Base-by-base conservation (phyloP, 37 sponge, comb jelly and placozoan species). In the Lycopodina hypogea region DNA sequence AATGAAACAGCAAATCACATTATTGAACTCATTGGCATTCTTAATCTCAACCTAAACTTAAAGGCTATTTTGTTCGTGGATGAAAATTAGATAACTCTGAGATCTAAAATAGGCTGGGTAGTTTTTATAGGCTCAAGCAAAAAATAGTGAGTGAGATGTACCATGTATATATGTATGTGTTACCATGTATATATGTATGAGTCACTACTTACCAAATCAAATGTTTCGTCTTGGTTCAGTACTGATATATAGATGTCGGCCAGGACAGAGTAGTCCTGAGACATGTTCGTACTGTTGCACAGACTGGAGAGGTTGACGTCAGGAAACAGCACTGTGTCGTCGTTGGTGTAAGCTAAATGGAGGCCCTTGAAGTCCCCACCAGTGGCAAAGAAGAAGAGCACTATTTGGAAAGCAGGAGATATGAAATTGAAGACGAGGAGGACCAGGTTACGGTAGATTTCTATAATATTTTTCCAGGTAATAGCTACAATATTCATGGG, bases 401-500 rank as follows among this genome's bases (percentile, higher is more conserved):
- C 59, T 38, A 86, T 76, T 68, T 89, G 81, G 12, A 89, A 30
- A 38, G 85, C 59, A 18, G 90, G 90, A 8, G 84, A 68, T 22
- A 79, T 51, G 36, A 89, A 84, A 77, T 84, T 76, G 68, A 89
- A 89, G 36, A 89, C n/a, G 56, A 89, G 81, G n/a, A 89, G 65
- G 56, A 80, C 79, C 48, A 59, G 80, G 72, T 86, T 86, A 23
- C 86, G 71, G 18, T 53, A 53, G 56, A 53, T n/a, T n/a, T n/a
- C n/a, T n/a, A n/a, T n/a, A n/a, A n/a, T n/a, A n/a, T n/a, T n/a
- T n/a, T n/a, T n/a, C n/a, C n/a, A n/a, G n/a, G n/a, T n/a, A n/a
- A n/a, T n/a, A n/a, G n/a, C n/a, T n/a, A n/a, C n/a, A n/a, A n/a
- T n/a, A n/a, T n/a, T n/a, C n/a, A n/a, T n/a, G n/a, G n/a, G n/a